Conservation (phyloP, 1,140 invertebrate species). For the Pseudachorutes palmiensis region DNA sequence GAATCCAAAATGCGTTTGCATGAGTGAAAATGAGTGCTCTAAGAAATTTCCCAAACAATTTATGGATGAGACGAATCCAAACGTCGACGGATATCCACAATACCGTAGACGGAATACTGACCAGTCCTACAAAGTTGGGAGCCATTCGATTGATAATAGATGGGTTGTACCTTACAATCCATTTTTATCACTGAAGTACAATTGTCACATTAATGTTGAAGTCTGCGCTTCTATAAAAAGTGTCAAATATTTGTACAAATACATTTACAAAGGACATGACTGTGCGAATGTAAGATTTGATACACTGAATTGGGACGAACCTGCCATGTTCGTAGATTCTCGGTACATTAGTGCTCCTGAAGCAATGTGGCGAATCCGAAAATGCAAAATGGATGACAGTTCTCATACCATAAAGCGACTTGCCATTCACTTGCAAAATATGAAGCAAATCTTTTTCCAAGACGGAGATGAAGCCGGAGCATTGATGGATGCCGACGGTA, state of each 20-base stretch:
- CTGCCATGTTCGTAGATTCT: neutral
- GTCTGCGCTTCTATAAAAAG: conserved; percentile 47
- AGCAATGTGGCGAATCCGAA: conserved; percentile 33
- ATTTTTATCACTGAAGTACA: conserved; percentile 45
- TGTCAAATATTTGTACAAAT: conserved; percentile 42
- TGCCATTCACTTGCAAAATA: conserved; percentile 46
- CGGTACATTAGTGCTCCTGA: conserved; percentile 39
- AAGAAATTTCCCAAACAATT: conserved; percentile 28
- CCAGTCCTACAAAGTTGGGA: neutral
- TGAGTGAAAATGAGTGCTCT: conserved; percentile 27
- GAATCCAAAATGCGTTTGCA: conserved; percentile 36
- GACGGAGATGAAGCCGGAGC: conserved; percentile 23
- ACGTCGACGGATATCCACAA: conserved; percentile 14
- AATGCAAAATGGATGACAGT: conserved; percentile 36
- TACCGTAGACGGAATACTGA: conserved; percentile 10
- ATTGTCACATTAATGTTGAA: conserved; percentile 48
- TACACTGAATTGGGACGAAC: conserved; percentile 18
- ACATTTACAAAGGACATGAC: conserved; percentile 14
- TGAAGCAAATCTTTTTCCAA: conserved; percentile 41
- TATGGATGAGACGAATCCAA: conserved; percentile 10
- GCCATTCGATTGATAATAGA: conserved; percentile 43
- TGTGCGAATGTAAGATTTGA: conserved; percentile 34
- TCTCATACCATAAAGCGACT: conserved; percentile 42
- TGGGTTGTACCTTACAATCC: conserved; percentile 51
- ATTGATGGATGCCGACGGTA: neutral